phyloP scores from a whole-genome alignment of 2,888 invertebrate genomes.

The Eudasyphora cyanicolor region DNA sequence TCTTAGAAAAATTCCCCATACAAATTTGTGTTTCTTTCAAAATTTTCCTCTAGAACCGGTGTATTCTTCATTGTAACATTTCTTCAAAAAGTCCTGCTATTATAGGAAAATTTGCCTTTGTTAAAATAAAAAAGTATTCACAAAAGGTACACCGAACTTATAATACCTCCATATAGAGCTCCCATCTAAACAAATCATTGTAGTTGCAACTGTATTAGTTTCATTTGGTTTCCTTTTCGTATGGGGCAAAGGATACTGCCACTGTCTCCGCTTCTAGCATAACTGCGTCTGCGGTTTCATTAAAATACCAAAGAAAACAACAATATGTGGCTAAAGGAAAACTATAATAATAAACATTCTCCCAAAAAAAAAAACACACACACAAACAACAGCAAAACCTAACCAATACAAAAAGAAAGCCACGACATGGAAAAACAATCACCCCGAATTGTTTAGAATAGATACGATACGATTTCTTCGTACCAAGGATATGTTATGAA shows the following conservation, averaged over 20 bases:
- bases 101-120: no score
- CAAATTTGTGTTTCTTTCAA: no score
- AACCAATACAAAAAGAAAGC: neutral
- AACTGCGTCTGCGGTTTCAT: constrained; percentile 66
- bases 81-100: no score
- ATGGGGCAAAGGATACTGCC: neutral
- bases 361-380: no score
- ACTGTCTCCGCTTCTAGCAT: constrained; percentile 30
- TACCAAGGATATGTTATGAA: neutral
- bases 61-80: no score
- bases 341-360: constrained; percentile 16
- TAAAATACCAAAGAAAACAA: constrained; percentile 65
- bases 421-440: constrained; percentile 42
- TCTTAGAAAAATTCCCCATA: no score
- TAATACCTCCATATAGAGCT: neutral
- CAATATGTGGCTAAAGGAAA: constrained; percentile 58
- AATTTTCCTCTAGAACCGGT: no score
- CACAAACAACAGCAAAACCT: neutral
- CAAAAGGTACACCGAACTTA: no score
- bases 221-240: neutral
- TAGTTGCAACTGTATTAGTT: neutral
- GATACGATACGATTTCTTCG: neutral
- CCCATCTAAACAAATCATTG: neutral
- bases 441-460: constrained; percentile 40
- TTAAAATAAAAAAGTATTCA: no score